Conservation (phyloP, 2,113 vertebrate species). For the Microtus pennsylvanicus region DNA sequence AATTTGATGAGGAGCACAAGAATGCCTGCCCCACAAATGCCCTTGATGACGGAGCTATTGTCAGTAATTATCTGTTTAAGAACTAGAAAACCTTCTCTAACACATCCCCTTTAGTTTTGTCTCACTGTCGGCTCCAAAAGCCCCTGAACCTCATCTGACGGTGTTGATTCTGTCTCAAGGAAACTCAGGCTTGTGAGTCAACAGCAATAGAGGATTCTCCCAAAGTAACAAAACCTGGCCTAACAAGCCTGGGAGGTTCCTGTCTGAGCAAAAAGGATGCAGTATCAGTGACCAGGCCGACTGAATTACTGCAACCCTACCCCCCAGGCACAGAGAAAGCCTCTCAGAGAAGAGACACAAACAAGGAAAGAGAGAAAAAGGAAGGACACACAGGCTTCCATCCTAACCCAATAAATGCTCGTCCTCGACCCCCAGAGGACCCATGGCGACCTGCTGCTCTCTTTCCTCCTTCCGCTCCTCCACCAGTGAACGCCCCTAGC, state of each 20-base stretch:
- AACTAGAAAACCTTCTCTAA: neutral
- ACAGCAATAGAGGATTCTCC: neutral
- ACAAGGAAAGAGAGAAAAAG: neutral
- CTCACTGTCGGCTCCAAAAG: neutral
- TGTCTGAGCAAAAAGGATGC: neutral
- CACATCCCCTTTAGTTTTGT: neutral
- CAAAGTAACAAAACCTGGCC: neutral
- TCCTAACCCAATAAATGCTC: neutral
- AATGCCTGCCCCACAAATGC: fast-evolving
- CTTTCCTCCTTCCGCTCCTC: fast-evolving
- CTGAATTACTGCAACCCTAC: neutral
- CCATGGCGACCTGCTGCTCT: neutral
- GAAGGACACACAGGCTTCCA: neutral
- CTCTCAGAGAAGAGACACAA: neutral
- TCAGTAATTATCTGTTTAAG: neutral
- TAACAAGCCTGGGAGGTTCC: neutral
- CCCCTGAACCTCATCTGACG: neutral
- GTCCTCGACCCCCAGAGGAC: neutral
- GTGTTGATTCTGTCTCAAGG: neutral
- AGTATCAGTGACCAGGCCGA: neutral
- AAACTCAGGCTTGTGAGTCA: neutral
- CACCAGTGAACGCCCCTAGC: fast-evolving
- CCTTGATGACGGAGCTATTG: too few species aligned
- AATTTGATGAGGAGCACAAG: fast-evolving
- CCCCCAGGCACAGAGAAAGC: neutral